phyloP scores from a whole-genome alignment of 2,113 vertebrate genomes.

The Collichthys lucidus region DNA sequence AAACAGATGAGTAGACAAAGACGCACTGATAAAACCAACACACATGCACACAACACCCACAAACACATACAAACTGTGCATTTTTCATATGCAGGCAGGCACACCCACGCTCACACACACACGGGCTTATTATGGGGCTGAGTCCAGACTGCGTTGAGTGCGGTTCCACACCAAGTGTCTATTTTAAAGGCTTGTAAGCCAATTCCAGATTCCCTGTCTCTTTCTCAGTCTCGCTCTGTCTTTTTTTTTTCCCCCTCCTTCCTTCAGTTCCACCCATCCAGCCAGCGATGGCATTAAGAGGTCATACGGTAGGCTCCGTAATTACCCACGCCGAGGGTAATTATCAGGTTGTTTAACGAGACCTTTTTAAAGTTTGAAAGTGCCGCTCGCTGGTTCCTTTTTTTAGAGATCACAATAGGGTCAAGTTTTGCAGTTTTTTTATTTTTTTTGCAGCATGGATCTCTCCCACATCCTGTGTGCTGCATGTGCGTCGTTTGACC shows the following conservation, averaged over 20 bases:
- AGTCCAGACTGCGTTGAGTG: constrained; percentile 78
- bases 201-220: constrained; percentile 71
- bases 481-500: constrained; percentile 59
- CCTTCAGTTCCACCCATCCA: constrained; percentile 68
- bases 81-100: constrained; percentile 51
- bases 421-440: constrained; percentile 24
- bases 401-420: constrained; percentile 48
- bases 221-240: constrained; percentile 45
- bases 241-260: constrained; percentile 10
- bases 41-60: constrained; percentile 55
- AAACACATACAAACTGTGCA: constrained; percentile 41
- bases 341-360: constrained; percentile 80
- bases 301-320: constrained; percentile 65
- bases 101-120: constrained; percentile 30
- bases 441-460: neutral
- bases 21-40: constrained; percentile 45
- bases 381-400: constrained; percentile 31
- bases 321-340: constrained; percentile 72
- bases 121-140: constrained; percentile 78
- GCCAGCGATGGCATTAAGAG: constrained; percentile 68
- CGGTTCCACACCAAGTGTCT: constrained; percentile 77
- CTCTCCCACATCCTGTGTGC: neutral
- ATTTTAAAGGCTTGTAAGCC: constrained; percentile 80
- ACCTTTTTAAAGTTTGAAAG: constrained; percentile 62
- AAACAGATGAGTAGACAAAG: constrained; percentile 34